These are phyloP conservation scores for Helarctos malayanus DNA, from an alignment of 2,797 vertebrate species.

Conservation along the genomic window DNA sequence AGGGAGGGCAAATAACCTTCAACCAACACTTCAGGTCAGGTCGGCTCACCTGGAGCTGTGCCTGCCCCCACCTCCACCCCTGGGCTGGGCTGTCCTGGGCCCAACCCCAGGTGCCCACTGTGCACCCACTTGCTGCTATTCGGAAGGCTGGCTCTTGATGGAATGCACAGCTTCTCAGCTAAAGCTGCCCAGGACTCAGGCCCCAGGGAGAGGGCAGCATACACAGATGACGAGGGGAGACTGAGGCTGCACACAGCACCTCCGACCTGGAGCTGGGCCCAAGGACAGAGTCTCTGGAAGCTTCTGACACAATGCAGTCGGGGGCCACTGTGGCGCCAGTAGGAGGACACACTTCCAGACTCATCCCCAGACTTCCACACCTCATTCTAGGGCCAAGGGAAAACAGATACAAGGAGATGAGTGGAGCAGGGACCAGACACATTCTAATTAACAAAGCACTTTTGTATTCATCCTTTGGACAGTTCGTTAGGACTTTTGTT, in stretches of 20 bases:
- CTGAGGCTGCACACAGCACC: background rate
- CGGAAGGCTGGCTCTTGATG: background rate
- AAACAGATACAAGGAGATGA: background rate
- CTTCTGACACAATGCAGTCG: background rate
- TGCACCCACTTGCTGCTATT: background rate
- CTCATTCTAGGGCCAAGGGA: background rate
- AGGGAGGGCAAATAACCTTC: background rate
- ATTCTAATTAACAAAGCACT: background rate
- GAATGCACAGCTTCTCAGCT: background rate
- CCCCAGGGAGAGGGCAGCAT: background rate
- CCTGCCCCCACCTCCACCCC: background rate
- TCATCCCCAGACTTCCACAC: background rate
- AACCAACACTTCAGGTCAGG: background rate
- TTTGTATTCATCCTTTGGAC: background rate
- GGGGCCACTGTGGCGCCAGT: background rate
- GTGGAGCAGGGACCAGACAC: background rate
- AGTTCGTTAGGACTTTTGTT: background rate
- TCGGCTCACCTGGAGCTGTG: background rate
- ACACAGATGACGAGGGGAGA: background rate
- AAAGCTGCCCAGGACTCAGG: background rate
- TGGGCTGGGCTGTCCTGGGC: background rate
- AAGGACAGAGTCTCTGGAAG: background rate
- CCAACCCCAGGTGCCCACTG: background rate
- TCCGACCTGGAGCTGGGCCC: too few relatives aligned
- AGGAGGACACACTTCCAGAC: background rate